Conservation (phyloP, 2,888 invertebrate genomes). For the Pantelozetes paolii region DNA sequence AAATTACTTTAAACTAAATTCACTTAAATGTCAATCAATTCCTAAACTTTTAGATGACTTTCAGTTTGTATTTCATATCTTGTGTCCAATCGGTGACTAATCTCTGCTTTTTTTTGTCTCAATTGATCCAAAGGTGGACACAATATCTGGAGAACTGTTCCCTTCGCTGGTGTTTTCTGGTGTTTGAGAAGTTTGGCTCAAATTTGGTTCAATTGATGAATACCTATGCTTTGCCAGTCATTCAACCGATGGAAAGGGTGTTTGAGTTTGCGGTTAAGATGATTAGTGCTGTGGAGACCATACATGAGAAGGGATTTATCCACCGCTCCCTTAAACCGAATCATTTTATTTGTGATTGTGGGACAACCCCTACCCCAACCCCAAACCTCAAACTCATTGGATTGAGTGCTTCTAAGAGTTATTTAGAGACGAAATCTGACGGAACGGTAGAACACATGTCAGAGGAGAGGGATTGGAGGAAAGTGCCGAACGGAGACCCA, state of each 20-base stretch:
- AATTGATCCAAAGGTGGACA: slow-evolving; percentile 2
- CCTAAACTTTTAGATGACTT: neutral
- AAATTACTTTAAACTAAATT: too few species aligned
- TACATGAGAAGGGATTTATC: neutral
- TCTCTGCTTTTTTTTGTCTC: neutral
- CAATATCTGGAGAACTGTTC: neutral
- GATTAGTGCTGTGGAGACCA: neutral
- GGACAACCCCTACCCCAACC: too few species aligned
- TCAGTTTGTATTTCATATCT: neutral
- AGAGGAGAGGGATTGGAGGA: slow-evolving; percentile 11
- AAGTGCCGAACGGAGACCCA: neutral
- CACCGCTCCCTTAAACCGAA: slow-evolving; percentile 13
- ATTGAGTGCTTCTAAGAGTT: neutral
- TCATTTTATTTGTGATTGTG: too few species aligned
- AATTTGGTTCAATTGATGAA: neutral
- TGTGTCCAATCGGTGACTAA: neutral
- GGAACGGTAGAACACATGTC: slow-evolving; percentile 4
- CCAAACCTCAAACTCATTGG: slow-evolving; percentile 31
- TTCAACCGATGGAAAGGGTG: neutral
- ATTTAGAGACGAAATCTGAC: neutral
- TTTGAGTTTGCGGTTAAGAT: neutral
- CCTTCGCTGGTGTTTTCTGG: neutral
- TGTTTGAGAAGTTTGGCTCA: slow-evolving; percentile 1
- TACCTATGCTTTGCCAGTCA: neutral
- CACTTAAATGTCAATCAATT: too few species aligned